Percentiles rank a stretch among this genome's conserved stretches.
phyloP scores from a whole-genome alignment of 2,888 invertebrate species.

The Athalia circularis region DNA sequence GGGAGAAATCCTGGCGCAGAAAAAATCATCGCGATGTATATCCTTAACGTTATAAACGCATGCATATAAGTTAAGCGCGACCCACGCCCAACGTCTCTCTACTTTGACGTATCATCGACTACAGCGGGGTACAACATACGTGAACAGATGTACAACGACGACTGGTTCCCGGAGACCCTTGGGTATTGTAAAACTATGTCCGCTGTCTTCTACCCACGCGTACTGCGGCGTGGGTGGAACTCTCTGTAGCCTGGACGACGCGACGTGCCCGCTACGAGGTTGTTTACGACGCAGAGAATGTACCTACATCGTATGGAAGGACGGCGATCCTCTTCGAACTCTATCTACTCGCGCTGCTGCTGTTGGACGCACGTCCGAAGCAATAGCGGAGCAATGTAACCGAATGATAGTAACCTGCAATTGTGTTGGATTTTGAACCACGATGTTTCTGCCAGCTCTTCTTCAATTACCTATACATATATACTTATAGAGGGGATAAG shows the following conservation, averaged over 20 bases:
- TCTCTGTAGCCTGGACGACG: slow-evolving; percentile 14
- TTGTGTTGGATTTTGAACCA: too few species aligned
- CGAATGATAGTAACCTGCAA: too few species aligned
- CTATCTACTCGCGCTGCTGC: slow-evolving; percentile 1
- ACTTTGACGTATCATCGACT: slow-evolving; percentile 38
- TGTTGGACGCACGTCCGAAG: neutral
- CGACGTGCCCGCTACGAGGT: neutral
- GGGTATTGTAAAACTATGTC: slow-evolving; percentile 30
- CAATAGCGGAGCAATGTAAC: too few species aligned
- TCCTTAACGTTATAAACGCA: neutral
- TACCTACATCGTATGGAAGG: slow-evolving; percentile 15
- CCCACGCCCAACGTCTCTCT: slow-evolving; percentile 27
- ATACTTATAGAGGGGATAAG: too few species aligned
- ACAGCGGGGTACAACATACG: slow-evolving; percentile 18
- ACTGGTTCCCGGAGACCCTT: slow-evolving; percentile 28
- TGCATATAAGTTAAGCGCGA: neutral
- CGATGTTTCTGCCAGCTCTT: too few species aligned
- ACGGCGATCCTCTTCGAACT: neutral
- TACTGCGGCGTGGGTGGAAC: slow-evolving; percentile 26
- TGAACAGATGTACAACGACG: slow-evolving; percentile 37
- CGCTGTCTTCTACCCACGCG: slow-evolving; percentile 40
- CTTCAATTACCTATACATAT: too few species aligned
- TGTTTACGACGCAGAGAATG: slow-evolving; percentile 32
- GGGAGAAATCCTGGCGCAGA: slow-evolving; percentile 1
- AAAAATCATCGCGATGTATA: slow-evolving; percentile 18